phyloP scores from a whole-genome alignment of 1,140 invertebrate species.

The Nixonia krombeini region DNA sequence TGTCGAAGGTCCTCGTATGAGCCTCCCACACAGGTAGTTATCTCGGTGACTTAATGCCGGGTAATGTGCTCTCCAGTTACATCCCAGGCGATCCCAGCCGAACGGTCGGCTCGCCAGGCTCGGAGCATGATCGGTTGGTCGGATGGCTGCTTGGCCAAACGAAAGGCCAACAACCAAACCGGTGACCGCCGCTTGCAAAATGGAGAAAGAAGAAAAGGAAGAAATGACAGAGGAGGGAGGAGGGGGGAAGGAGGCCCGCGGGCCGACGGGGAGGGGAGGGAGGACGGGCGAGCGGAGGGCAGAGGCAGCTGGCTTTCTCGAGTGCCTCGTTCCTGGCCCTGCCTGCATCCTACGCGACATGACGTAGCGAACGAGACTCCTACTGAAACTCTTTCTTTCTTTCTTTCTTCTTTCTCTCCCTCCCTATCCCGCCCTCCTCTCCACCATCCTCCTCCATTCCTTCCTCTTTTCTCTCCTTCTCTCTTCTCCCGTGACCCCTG shows the following conservation, averaged over 20 bases:
- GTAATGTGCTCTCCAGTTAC: slow-evolving; percentile 69
- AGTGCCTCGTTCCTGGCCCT: slow-evolving; percentile 16
- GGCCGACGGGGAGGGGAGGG: neutral
- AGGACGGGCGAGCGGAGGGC: neutral
- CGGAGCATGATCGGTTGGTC: slow-evolving; percentile 28
- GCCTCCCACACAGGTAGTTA: slow-evolving; percentile 68
- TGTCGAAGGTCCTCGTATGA: slow-evolving; percentile 27
- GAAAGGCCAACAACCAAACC: slow-evolving; percentile 38
- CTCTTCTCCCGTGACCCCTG: slow-evolving; percentile 5
- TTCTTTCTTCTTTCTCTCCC: slow-evolving; percentile 1
- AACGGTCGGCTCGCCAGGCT: slow-evolving; percentile 26
- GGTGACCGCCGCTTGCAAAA: slow-evolving; percentile 13
- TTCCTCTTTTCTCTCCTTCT: neutral
- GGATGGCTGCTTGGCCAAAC: slow-evolving; percentile 23
- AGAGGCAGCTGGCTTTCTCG: slow-evolving; percentile 7
- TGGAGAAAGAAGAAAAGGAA: slow-evolving; percentile 12
- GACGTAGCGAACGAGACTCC: slow-evolving; percentile 6
- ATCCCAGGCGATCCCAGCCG: slow-evolving; percentile 56
- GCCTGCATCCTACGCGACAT: slow-evolving; percentile 24
- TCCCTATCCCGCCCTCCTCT: too few species aligned
- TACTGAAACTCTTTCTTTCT: slow-evolving; percentile 9
- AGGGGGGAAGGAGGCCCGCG: neutral
- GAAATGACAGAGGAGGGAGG: neutral
- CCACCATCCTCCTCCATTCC: neutral
- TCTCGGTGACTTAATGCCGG: slow-evolving; percentile 69